Evolutionary conservation across 2,797 vertebrate genomes (phyloP).

Genomic region (Tragopan temminckii): DNA sequence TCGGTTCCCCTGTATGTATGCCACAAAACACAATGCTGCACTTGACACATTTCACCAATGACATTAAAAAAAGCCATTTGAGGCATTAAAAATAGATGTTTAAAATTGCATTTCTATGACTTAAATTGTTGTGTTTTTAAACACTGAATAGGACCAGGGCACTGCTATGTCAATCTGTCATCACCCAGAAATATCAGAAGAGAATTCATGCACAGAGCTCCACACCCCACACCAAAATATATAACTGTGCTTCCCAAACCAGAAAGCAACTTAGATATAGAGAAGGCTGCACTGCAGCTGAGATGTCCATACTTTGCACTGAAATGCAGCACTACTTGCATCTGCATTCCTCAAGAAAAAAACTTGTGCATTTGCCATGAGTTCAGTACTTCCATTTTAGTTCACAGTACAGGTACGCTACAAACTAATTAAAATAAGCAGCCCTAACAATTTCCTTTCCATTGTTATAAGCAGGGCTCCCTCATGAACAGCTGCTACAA

Average conservation of each 20-base stretch:
- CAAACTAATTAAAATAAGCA: background rate
- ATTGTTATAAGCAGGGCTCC: background rate
- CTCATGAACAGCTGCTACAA: background rate
- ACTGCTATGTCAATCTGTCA: background rate
- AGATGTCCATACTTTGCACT: background rate
- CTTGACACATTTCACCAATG: background rate
- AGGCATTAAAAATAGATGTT: background rate
- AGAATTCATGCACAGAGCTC: background rate
- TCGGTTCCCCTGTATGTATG: background rate
- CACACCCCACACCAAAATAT: rapidly evolving
- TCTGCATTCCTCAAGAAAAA: background rate
- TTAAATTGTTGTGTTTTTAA: background rate
- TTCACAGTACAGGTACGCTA: background rate
- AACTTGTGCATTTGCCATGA: background rate
- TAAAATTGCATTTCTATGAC: background rate
- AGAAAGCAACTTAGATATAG: background rate
- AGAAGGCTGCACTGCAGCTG: background rate
- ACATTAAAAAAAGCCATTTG: background rate
- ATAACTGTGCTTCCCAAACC: background rate
- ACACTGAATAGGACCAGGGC: background rate
- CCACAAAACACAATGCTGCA: background rate
- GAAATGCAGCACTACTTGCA: background rate
- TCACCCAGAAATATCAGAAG: background rate
- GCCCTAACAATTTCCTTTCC: background rate
- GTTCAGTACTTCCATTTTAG: background rate